Percentiles rank a stretch among this genome's conserved stretches.
These are phyloP conservation scores for Urocitellus parryii DNA, from an alignment of 2,113 vertebrate species.

Conservation along the genomic window DNA sequence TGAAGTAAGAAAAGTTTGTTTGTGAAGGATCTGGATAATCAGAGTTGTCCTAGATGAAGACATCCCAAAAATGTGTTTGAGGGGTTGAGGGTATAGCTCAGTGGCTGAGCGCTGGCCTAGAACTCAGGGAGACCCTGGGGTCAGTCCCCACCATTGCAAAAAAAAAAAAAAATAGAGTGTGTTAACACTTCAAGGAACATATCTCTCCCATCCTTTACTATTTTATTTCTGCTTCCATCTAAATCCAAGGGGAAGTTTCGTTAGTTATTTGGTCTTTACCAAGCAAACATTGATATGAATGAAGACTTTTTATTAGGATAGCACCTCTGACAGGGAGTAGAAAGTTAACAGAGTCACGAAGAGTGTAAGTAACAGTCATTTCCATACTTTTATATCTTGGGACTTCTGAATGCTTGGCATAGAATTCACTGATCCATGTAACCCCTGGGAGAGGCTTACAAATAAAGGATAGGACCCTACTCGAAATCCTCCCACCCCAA, in stretches of 20 bases:
- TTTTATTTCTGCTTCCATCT: slow-evolving; percentile 4
- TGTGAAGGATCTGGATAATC: not conserved
- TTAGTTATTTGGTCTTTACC: not conserved
- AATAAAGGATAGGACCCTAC: not conserved
- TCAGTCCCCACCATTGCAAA: not conserved
- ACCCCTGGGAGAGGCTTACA: not conserved
- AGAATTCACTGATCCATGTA: not conserved
- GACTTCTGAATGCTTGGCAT: not conserved
- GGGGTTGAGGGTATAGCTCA: not conserved
- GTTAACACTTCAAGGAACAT: not conserved
- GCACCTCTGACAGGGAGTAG: not conserved
- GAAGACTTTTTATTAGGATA: not conserved
- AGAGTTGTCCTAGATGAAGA: not conserved
- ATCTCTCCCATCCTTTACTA: not conserved
- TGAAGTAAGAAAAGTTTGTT: not conserved
- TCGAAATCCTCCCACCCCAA: not conserved
- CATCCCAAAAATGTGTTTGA: not conserved
- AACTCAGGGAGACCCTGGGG: not conserved
- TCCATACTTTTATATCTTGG: not conserved
- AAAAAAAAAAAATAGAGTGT: not conserved
- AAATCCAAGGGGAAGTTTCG: not conserved
- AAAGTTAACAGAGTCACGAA: not conserved
- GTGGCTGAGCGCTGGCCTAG: not conserved
- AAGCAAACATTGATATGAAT: not conserved
- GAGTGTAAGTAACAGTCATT: not conserved